Evolutionary conservation across 2,113 vertebrate species (phyloP).

Genomic region (Embiotoca jacksoni): DNA sequence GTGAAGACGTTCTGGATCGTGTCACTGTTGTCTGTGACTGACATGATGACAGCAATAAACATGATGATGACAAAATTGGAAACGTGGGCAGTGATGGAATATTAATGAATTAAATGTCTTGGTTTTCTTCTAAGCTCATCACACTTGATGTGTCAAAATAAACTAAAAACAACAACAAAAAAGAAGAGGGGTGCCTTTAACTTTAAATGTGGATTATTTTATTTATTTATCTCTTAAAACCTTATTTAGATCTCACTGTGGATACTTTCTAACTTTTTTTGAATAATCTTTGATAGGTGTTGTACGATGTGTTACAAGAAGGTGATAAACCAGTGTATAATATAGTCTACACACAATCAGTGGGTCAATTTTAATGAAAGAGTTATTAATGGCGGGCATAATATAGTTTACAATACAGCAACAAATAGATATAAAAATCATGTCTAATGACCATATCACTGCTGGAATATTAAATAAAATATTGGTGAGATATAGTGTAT

Average conservation of each 20-base stretch:
- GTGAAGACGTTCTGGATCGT: conserved; percentile 29
- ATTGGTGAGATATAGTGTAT: neutral
- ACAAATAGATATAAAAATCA: neutral
- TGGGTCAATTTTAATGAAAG: too few species aligned
- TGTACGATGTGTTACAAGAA: too few species aligned
- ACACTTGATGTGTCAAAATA: conserved; percentile 26
- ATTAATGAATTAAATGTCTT: conserved; percentile 38
- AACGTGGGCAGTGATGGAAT: conserved; percentile 52
- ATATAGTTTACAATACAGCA: too few species aligned
- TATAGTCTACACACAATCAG: too few species aligned
- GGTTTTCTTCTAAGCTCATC: conserved; percentile 28
- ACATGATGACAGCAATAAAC: conserved; percentile 67
- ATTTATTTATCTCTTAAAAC: neutral
- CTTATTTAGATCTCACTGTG: neutral
- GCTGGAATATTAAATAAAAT: neutral
- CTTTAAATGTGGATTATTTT: neutral
- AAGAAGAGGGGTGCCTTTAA: neutral
- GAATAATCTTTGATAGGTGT: too few species aligned
- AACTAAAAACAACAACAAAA: conserved; percentile 27
- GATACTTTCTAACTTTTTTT: too few species aligned
- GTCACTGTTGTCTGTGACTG: conserved; percentile 59
- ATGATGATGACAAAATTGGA: conserved; percentile 54
- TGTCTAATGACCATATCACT: neutral
- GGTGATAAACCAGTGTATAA: too few species aligned
- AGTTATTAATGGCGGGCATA: too few species aligned